Percentiles rank a stretch among this genome's conserved stretches.
These are phyloP conservation scores for Polyergus mexicanus DNA, from an alignment of 1,140 invertebrate genomes.

Conservation along the genomic window DNA sequence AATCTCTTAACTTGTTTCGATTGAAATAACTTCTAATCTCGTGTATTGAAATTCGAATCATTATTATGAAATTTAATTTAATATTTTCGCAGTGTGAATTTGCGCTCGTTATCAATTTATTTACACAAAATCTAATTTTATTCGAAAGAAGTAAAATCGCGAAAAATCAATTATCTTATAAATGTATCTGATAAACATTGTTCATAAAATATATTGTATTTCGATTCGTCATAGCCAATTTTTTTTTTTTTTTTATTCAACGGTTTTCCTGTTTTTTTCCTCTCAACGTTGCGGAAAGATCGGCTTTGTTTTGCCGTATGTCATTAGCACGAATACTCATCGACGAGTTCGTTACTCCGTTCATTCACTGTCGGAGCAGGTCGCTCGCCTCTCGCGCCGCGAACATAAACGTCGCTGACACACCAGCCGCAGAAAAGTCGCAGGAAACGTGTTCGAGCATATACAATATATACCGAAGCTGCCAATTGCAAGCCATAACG, in stretches of 20 bases:
- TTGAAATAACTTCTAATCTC: background rate
- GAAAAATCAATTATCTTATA: background rate
- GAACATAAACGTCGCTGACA: constrained; percentile 46
- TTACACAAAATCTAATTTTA: background rate
- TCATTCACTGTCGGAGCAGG: constrained; percentile 54
- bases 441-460: constrained; percentile 39
- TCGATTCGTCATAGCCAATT: background rate
- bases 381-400: constrained; percentile 56
- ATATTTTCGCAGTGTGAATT: background rate
- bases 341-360: constrained; percentile 61
- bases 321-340: constrained; percentile 63
- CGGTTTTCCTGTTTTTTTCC: constrained; percentile 9
- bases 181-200: background rate
- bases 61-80: background rate
- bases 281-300: constrained; percentile 10
- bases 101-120: too few species aligned
- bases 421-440: constrained; percentile 35
- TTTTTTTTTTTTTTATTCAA: background rate
- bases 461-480: background rate
- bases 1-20: background rate
- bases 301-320: constrained; percentile 44
- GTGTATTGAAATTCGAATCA: background rate
- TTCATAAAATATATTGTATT: constrained; percentile 24
- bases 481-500: constrained; percentile 31
- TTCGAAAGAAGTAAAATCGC: background rate